Evolutionary conservation across 2,888 invertebrate genomes (phyloP).

Genomic region (Platycheirus albimanus): DNA sequence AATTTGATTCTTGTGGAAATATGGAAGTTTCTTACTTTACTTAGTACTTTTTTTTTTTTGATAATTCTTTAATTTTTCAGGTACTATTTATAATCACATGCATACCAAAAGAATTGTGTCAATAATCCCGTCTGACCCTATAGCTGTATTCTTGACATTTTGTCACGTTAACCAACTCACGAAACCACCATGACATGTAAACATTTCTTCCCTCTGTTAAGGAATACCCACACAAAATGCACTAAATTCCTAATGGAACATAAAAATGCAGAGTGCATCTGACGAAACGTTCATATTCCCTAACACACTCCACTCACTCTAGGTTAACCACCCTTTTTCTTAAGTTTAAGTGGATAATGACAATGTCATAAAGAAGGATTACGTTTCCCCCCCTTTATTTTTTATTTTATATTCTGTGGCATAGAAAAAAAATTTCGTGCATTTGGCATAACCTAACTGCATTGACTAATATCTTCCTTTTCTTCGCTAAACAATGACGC

Average conservation of each 20-base stretch:
- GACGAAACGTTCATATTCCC: constrained; percentile 15
- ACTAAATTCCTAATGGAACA: constrained; percentile 23
- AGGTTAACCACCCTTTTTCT: constrained; percentile 17
- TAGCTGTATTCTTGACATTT: constrained; percentile 13
- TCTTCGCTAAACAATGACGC: constrained; percentile 51
- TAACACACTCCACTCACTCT: not conserved
- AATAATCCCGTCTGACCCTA: not conserved
- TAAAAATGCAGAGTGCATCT: constrained; percentile 22
- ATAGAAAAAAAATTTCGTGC: not conserved
- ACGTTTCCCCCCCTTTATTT: constrained; percentile 12
- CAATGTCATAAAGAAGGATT: constrained; percentile 52
- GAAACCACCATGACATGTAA: constrained; percentile 8
- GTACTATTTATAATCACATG: too few species aligned
- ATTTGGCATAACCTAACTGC: constrained; percentile 23
- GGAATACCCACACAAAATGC: not conserved
- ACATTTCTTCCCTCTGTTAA: not conserved
- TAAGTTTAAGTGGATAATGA: constrained; percentile 50
- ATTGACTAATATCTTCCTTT: constrained; percentile 13
- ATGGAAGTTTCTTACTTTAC: too few species aligned
- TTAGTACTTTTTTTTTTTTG: too few species aligned
- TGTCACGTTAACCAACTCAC: constrained; percentile 50
- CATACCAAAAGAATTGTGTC: constrained; percentile 1
- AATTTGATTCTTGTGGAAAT: too few species aligned
- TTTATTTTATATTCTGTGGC: too few species aligned
- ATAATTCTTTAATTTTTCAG: too few species aligned